A percentile compares a stretch with the other conserved stretches of the same genome.
Conservation (phyloP, 1,140 invertebrate species). For the Carcinoscorpius rotundicauda region DNA sequence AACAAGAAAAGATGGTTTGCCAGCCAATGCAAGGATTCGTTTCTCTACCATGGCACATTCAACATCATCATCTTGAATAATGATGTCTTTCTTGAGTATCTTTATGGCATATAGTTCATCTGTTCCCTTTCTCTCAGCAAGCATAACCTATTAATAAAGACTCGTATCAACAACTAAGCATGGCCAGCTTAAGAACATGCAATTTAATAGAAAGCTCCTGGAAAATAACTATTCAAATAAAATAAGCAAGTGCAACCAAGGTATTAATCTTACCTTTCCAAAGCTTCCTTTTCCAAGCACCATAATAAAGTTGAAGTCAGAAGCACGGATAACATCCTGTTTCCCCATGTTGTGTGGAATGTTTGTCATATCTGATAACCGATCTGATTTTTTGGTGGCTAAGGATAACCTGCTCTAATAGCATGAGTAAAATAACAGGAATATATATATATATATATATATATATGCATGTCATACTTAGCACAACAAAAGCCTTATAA, state of each 20-base stretch:
- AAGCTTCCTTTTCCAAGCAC: conserved; percentile 97
- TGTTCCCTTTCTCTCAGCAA: conserved; percentile 94
- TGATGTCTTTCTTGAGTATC: conserved; percentile 99
- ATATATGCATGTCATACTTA: background rate
- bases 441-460: background rate
- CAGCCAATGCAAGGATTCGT: conserved; percentile 84
- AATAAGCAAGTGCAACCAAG: background rate
- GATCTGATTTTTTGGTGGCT: conserved; percentile 2
- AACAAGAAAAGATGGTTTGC: conserved; percentile 92
- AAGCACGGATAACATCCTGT: conserved; percentile 87
- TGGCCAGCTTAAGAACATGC: background rate
- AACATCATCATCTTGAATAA: conserved; percentile 93
- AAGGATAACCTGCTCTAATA: background rate
- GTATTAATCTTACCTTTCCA: conserved; percentile 61
- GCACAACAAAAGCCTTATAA: too few relatives aligned
- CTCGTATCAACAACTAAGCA: background rate
- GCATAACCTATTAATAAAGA: conserved; percentile 58
- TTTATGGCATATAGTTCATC: conserved; percentile 98
- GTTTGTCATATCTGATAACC: conserved; percentile 28
- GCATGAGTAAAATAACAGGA: conserved; percentile 1
- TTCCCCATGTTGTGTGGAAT: conserved; percentile 84
- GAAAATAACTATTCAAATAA: background rate
- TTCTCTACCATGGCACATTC: conserved; percentile 99
- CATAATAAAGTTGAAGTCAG: conserved; percentile 96
- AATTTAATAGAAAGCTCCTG: background rate